Conservation (phyloP, 2,797 vertebrate genomes). For the Pseudotriccus pelzelni region DNA sequence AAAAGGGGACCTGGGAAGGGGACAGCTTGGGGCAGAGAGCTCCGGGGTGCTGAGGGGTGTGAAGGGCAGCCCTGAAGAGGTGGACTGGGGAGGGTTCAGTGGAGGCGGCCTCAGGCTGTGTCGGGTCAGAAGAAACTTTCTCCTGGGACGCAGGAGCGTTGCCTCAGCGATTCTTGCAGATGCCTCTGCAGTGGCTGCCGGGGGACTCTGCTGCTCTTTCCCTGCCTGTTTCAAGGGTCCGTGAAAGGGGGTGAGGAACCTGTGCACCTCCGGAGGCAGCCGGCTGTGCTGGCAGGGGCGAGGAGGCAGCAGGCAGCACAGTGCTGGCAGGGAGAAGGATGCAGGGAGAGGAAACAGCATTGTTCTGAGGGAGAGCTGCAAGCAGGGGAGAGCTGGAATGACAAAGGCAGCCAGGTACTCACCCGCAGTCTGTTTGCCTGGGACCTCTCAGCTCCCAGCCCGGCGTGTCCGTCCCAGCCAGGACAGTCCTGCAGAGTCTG, state of each 20-base stretch:
- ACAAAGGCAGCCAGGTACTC: conserved; percentile 53
- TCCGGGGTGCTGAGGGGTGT: accelerated
- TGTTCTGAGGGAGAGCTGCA: not conserved
- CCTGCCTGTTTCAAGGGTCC: not conserved
- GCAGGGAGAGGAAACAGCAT: not conserved
- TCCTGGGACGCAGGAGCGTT: not conserved
- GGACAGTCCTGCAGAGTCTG: not conserved
- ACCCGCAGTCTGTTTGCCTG: conserved; percentile 5
- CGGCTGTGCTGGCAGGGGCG: not conserved
- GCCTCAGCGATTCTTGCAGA: not conserved
- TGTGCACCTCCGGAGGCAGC: not conserved
- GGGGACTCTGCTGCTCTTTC: not conserved
- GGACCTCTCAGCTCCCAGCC: not conserved
- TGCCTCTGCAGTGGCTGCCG: not conserved
- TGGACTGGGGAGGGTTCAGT: accelerated
- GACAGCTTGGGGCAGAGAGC: not conserved
- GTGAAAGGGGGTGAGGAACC: not conserved
- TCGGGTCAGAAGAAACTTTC: not conserved
- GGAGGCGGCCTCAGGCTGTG: not conserved
- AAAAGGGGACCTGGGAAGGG: not conserved
- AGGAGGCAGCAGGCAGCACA: not conserved
- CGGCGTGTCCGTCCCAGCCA: not conserved
- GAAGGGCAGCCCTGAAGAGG: not conserved
- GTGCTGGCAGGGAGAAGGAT: not conserved
- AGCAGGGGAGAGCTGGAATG: not conserved